Conservation (phyloP, 1,140 invertebrate species). For the Orussus abietinus region DNA sequence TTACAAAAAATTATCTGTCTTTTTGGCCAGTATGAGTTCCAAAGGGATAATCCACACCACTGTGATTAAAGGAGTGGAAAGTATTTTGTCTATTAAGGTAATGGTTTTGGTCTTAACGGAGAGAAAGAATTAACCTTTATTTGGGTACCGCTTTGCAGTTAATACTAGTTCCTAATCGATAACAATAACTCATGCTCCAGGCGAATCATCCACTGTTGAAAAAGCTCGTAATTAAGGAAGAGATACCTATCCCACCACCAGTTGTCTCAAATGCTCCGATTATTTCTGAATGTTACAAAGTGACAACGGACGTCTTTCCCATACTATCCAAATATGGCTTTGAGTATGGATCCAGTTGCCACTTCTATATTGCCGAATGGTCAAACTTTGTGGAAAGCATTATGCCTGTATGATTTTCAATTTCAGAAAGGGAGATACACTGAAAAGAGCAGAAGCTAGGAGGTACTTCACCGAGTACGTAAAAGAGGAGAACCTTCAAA, state of each 20-base stretch:
- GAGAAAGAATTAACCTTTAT: no score
- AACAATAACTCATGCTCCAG: no score
- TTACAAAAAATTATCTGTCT: conserved; percentile 85
- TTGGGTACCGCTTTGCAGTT: no score
- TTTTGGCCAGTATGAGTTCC: conserved; percentile 61
- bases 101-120: conserved; percentile 53
- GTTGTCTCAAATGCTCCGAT: conserved; percentile 49
- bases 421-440: conserved; percentile 71
- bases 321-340: conserved; percentile 60
- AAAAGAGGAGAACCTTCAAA: conserved; percentile 66
- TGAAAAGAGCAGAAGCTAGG: conserved; percentile 66
- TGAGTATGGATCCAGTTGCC: no score
- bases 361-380: no score
- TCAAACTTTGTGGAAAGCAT: no score
- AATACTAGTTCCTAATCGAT: no score
- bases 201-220: conserved; percentile 40
- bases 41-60: conserved; percentile 57
- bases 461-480: conserved; percentile 74
- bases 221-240: conserved; percentile 30
- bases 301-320: conserved; percentile 65
- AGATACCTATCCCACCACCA: conserved; percentile 32
- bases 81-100: conserved; percentile 56
- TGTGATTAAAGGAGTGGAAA: conserved; percentile 59
- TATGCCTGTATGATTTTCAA: no score
- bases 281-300: conserved; percentile 65